Evolutionary conservation across 2,113 vertebrate genomes (phyloP), one percentile per base, ranked within the genome.

Genomic region (Corythornis madagascariensis): DNA sequence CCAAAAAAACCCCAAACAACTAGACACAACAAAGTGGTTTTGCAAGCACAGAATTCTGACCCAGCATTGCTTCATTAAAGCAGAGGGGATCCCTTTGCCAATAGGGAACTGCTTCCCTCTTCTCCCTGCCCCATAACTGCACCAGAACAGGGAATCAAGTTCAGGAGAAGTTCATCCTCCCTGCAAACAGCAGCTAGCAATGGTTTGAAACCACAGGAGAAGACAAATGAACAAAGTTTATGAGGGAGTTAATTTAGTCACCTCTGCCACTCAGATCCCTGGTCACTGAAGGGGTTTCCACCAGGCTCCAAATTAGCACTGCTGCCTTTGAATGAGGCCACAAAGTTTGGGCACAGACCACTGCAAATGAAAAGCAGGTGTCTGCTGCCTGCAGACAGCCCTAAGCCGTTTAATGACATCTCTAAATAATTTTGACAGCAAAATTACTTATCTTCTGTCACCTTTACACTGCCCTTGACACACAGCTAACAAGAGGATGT

Each of bases 361-460:
- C 76, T 4, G 80, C 95, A 93, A 97, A 97, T 97, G 88, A 95
- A 95, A 87, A 86, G 88, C 96, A 93, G 93, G 88, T 77, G 93
- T 24, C 92, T 65, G 60, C 38, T 89, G 93, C 96, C 96, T 3
- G 83, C 47, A 96, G 87, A 95, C 93, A 90, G 95, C 96, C 96
- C 93, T 78, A 83, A 96, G 96, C 96, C 64, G 26, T 96, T 94
- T 97, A 97, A 97, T 95, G 96, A 97, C 95, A 93, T 93, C 95
- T 95, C 95, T 97, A 97, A 97, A 96, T 95, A 96, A 97, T 97
- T 97, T 80, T 96, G 96, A 97, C 96, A 97, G 96, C 89, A 80
- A 96, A 96, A 97, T 97, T 94, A 97, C 94, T 91, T 92, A 94
- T 95, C 75, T 81, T n/a, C 12, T 92, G 89, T 95, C 96, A 96